Percentiles rank a stretch among this genome's conserved stretches.
phyloP scores from a whole-genome alignment of 2,113 vertebrate species.

The Stercorarius parasiticus region DNA sequence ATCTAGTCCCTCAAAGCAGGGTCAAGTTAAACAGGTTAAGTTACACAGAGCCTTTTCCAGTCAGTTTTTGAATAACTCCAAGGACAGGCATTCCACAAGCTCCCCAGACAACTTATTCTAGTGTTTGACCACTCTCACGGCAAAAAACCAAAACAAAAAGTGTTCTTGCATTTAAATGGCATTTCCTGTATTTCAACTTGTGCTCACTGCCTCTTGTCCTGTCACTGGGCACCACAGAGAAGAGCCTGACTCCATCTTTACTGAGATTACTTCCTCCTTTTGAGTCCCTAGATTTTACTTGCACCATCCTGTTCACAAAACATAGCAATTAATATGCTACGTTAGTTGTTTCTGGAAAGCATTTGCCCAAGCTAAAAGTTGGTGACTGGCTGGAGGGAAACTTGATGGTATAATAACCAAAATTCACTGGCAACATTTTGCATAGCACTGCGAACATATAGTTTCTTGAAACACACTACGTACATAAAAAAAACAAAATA shows the following conservation, averaged over 20 bases:
- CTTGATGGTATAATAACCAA: not conserved
- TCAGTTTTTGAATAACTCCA: not conserved
- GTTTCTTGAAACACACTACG: not conserved
- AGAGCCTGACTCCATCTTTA: not conserved
- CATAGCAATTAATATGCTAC: not conserved
- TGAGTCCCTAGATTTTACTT: not conserved
- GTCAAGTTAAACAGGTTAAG: not conserved
- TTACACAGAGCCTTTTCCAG: not conserved
- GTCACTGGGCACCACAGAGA: not conserved
- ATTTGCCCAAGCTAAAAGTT: not conserved
- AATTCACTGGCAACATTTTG: not conserved
- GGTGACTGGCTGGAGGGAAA: not conserved
- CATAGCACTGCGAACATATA: rapidly evolving
- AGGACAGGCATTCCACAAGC: not conserved
- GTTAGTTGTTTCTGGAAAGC: not conserved
- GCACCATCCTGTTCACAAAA: not conserved
- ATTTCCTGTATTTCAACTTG: not conserved
- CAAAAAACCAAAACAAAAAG: not conserved
- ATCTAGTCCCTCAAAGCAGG: not conserved
- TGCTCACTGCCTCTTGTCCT: not conserved
- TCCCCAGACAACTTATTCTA: not conserved
- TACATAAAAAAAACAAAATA: not conserved
- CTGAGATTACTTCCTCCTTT: not conserved
- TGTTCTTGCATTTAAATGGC: not conserved
- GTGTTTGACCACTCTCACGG: not conserved